phyloP scores from a whole-genome alignment of 2,113 vertebrate species.

The Ctenomys sociabilis region DNA sequence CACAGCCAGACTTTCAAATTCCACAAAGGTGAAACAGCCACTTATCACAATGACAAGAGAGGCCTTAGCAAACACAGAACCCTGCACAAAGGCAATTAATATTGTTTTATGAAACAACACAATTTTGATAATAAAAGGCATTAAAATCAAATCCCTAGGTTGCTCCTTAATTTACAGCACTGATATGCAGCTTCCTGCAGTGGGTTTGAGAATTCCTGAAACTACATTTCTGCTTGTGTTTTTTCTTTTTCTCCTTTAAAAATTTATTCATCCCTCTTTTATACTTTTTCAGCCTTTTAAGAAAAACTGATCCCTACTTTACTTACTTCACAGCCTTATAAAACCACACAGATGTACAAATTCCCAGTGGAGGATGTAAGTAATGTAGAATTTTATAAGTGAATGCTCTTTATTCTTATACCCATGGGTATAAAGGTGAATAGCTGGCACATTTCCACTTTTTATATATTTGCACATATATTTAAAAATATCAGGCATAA shows the following conservation, averaged over 20 bases:
- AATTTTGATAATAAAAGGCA: not conserved
- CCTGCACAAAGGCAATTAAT: not conserved
- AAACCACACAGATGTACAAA: not conserved
- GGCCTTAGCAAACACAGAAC: not conserved
- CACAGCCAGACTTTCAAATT: not conserved
- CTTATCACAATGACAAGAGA: not conserved
- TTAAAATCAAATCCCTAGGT: not conserved
- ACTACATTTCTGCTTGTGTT: not conserved
- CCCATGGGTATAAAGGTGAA: not conserved
- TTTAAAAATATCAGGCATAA: not conserved
- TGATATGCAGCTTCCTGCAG: not conserved
- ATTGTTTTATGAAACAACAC: conserved; percentile 54
- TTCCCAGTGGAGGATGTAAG: not conserved
- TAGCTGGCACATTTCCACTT: not conserved
- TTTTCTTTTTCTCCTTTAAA: conserved; percentile 27
- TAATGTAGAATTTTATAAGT: not conserved
- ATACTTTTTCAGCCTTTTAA: not conserved
- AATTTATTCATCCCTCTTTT: conserved; percentile 24
- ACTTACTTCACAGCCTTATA: not conserved
- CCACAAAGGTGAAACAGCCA: not conserved
- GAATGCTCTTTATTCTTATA: not conserved
- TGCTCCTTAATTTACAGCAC: not conserved
- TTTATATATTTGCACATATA: not conserved
- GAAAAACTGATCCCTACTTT: not conserved
- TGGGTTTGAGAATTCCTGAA: not conserved